Evolutionary conservation across 2,888 invertebrate species (phyloP), one percentile per base, ranked within the genome.

Genomic region (Argyra leucocephala): DNA sequence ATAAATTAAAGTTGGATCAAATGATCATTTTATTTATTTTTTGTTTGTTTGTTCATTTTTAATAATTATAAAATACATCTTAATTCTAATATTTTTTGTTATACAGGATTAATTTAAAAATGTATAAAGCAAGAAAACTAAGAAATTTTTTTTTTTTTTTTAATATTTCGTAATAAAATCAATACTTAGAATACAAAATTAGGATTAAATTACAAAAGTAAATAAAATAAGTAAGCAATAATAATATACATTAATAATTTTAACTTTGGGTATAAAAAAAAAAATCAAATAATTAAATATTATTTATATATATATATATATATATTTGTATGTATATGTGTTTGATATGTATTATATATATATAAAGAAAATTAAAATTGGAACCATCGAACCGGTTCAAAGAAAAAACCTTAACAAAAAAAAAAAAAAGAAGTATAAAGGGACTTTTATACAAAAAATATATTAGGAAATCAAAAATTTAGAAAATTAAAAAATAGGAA

Each of bases 371-470:
- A 67, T 66, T 62, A 68, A 68, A 69, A 69, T 75, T 78, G 78
- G 79, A 79, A 79, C 79, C 78, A 76, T 78, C 78, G 78, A 74
- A 78, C 77, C 79, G 78, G 77, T 77, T 75, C 78, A 80, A 79
- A 80, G 80, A 80, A 80, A 80, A 80, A 80, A 80, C 79, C 79
- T 79, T 78, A 78, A 79, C 79, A 79, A 76, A 63, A 63, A 62
- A 60, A 37, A 66, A 66, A 70, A 66, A 68, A 67, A 63, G 65
- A 67, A 58, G 65, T 24, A 66, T 22, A 60, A 63, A 63, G 24
- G 37, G 61, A 36, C 7, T 65, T 60, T 22, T 37, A 62, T 18
- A 23, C 1, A 37, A 63, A n/a, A 57, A n/a, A 26, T 63, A 12
- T 24, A 57, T 22, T 22, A 62, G 57, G 12, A 31, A 31, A 31